Evolutionary conservation across 2,888 invertebrate genomes (phyloP).

Genomic region (Drosophila paranaensis): DNA sequence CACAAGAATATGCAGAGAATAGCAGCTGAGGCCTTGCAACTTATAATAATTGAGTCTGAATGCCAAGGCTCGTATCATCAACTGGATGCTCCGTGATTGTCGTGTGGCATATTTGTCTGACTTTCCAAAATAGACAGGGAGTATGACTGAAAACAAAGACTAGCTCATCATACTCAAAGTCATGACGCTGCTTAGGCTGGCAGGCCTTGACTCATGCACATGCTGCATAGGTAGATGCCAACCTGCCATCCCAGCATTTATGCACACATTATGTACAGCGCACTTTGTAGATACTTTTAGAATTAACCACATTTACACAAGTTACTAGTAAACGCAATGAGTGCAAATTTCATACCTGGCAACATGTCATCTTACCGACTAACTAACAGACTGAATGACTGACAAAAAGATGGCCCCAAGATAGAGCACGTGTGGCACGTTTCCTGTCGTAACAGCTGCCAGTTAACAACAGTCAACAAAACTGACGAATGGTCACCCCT

Average conservation of each 20-base stretch:
- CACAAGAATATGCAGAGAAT: not conserved
- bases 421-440: slow-evolving; percentile 66
- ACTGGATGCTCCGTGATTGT: slow-evolving; percentile 15
- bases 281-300: slow-evolving; percentile 14
- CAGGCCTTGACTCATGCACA: slow-evolving; percentile 47
- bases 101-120: slow-evolving; percentile 27
- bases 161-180: slow-evolving; percentile 30
- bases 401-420: slow-evolving; percentile 55
- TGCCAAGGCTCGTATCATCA: slow-evolving; percentile 45
- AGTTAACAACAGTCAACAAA: slow-evolving; percentile 49
- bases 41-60: slow-evolving; percentile 45
- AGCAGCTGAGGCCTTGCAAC: slow-evolving; percentile 7
- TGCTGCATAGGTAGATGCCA: not conserved
- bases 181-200: slow-evolving; percentile 37
- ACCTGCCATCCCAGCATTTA: not conserved
- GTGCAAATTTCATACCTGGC: slow-evolving; percentile 52
- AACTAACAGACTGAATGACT: slow-evolving; percentile 16
- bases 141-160: slow-evolving; percentile 42
- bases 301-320: slow-evolving; percentile 67
- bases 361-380: slow-evolving; percentile 32
- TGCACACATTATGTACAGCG: not conserved
- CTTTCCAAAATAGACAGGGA: slow-evolving; percentile 54
- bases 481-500: slow-evolving; percentile 20
- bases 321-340: slow-evolving; percentile 51
- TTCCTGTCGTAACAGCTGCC: slow-evolving; percentile 48